Evolutionary conservation across 2,797 vertebrate species (phyloP), one percentile per base, ranked within the genome.

Genomic region (Smutsia temminckii): DNA sequence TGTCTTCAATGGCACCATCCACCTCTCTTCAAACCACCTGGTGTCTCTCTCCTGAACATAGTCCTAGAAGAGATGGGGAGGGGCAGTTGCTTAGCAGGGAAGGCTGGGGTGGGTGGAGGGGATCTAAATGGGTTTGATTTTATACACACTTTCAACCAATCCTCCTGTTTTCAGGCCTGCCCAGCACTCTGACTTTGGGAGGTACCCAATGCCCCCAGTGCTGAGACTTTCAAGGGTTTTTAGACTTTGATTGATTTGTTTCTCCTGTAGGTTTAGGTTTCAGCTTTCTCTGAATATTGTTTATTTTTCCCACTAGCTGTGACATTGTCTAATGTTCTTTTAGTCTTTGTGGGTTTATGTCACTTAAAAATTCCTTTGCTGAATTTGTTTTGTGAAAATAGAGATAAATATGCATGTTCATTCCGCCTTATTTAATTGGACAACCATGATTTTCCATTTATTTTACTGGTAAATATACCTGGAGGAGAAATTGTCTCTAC

Each of bases 341-440:
- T 90, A 49, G 74, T 85, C 29, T 85, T 90, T 92, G 71, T 74
- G 80, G 32, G 42, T 79, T 84, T 89, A 57, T 63, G 71, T 40
- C 85, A 88, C 64, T 85, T 59, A 81, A 92, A 93, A 79, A 32
- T 57, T 71, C 11, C 57, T 95, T 85, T 91, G 53, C 79, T 87
- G 59, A 85, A 57, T 93, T 74, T 42, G 6, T 94, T 93, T 68
- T 86, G 11, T 85, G 42, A 84, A 66, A 91, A 71, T 79, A 91
- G 79, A 94, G 55, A 93, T 93, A 91, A 85, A 72, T 29, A 29
- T 80, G 53, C 77, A 2, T 66, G 18, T 93, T 90, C 69, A 87
- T 23, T 61, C 51, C 75, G 11, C 81, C 64, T 20, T 29, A 42
- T 89, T 74, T 85, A 75, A 74, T 57, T 72, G 20, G 79, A 55